Base-by-base conservation (phyloP, 2,797 vertebrate species). In the Apodemus agrarius region DNA sequence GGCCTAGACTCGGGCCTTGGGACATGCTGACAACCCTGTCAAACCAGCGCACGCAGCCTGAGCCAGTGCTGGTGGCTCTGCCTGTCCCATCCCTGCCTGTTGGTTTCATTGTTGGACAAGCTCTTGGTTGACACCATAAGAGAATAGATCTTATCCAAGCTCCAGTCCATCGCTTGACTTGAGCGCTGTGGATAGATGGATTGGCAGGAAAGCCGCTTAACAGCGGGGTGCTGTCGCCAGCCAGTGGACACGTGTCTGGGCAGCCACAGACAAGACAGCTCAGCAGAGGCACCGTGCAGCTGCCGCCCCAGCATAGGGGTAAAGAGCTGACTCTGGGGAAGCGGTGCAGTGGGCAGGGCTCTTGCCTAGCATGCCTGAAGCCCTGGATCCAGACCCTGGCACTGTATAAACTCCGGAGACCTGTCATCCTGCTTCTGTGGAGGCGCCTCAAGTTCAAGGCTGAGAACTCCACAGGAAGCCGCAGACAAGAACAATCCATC, bases 211-310 rank as follows among this genome's bases (percentile, higher is more conserved):
- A 31, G 72, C 19, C 2, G 31, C 8, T 40, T 54, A 43, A 59
- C 86, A 67, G 43, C 90, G 0, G 1, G 67, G 29, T n/a, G 52
- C 14, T 21, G 1, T 3, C 19, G 0, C 16, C 13, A 24, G 26
- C 43, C 0, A 0, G 16, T 34, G 54, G 37, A 72, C n/a, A 52
- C 4, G 80, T 26, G 9, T 57, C 57, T 3, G 14, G 17, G 65
- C 5, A 67, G 49, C 40, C 31, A 12, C 40, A 37, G 59, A 13
- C 6, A 0, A 24, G 75, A 40, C 4, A 22, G 17, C 14, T 26
- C 57, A 24, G 31, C 13, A 14, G 46, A 2, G 0, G 5, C 11
- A 0, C 4, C 29, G 0, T 0, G 34, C n/a, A 79, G 65, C 31
- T 7, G 3, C 3, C 57, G 2, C 49, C 21, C 76, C 61, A 43